Conservation (phyloP, 1,140 invertebrate genomes). For the Drosophila pseudoananassae region DNA sequence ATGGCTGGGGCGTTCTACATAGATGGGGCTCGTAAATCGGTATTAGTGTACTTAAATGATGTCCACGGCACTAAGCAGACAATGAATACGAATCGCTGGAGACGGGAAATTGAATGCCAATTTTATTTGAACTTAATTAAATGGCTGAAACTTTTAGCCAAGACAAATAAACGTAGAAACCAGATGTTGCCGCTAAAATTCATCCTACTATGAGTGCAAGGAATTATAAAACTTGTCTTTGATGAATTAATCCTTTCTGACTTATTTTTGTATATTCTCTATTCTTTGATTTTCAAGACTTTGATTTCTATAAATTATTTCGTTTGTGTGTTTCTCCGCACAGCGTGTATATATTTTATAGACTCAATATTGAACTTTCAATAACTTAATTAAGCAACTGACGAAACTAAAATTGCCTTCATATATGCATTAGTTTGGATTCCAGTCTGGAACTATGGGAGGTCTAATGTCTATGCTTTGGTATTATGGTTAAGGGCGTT, state of each 20-base stretch:
- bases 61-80: slow-evolving; percentile 35
- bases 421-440: slow-evolving; percentile 29
- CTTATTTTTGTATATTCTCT: too few species aligned
- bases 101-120: slow-evolving; percentile 46
- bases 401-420: slow-evolving; percentile 36
- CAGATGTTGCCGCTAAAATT: slow-evolving; percentile 14
- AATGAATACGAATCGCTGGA: slow-evolving; percentile 35
- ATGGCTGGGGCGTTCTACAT: slow-evolving; percentile 51
- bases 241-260: too few species aligned
- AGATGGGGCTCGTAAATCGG: slow-evolving; percentile 62
- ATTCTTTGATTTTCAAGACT: not conserved
- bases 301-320: not conserved
- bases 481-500: slow-evolving; percentile 54
- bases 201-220: not conserved
- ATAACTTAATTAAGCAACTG: slow-evolving; percentile 38
- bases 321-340: not conserved
- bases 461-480: slow-evolving; percentile 47
- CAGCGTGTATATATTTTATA: slow-evolving; percentile 26
- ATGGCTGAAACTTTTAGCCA: slow-evolving; percentile 37
- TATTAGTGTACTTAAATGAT: slow-evolving; percentile 63
- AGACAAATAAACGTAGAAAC: slow-evolving; percentile 12
- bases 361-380: slow-evolving; percentile 39
- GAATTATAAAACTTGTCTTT: too few species aligned
- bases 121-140: slow-evolving; percentile 70
- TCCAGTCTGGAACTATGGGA: slow-evolving; percentile 14